Conservation (phyloP, 2,113 vertebrate genomes). For the Martes martes region DNA sequence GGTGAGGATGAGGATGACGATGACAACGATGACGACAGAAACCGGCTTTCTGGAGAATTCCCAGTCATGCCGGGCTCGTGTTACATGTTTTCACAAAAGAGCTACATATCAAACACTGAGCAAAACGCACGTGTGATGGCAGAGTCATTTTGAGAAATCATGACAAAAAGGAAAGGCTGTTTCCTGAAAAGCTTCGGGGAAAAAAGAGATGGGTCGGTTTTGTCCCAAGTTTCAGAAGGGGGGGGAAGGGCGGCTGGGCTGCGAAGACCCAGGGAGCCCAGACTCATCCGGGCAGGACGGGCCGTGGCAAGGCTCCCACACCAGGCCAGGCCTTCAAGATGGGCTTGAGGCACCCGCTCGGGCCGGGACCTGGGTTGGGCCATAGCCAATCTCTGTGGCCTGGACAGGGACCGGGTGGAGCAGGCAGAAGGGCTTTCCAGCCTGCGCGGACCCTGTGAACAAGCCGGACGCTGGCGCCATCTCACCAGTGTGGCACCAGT, state of each 20-base stretch:
- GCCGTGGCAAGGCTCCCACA: no score
- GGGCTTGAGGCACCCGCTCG: rapidly evolving
- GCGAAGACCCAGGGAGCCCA: rapidly evolving
- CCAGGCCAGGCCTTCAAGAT: neutral
- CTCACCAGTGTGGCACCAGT: no score
- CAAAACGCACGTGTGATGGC: rapidly evolving
- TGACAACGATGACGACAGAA: rapidly evolving
- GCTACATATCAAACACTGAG: rapidly evolving
- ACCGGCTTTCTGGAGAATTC: rapidly evolving
- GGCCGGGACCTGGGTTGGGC: rapidly evolving
- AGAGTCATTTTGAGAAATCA: neutral
- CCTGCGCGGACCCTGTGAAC: rapidly evolving
- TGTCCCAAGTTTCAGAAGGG: neutral
- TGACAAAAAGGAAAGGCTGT: neutral
- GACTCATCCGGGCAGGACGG: rapidly evolving
- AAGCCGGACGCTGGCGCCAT: neutral
- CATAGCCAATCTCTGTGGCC: rapidly evolving
- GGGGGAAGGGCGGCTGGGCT: rapidly evolving
- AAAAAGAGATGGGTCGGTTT: rapidly evolving
- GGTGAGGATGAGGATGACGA: rapidly evolving
- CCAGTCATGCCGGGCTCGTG: neutral
- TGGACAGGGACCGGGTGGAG: rapidly evolving
- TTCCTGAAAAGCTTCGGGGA: neutral
- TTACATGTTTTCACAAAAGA: rapidly evolving
- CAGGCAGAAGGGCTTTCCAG: neutral